phyloP scores from a whole-genome alignment of 2,888 invertebrate genomes.

The Apodemia duryi region DNA sequence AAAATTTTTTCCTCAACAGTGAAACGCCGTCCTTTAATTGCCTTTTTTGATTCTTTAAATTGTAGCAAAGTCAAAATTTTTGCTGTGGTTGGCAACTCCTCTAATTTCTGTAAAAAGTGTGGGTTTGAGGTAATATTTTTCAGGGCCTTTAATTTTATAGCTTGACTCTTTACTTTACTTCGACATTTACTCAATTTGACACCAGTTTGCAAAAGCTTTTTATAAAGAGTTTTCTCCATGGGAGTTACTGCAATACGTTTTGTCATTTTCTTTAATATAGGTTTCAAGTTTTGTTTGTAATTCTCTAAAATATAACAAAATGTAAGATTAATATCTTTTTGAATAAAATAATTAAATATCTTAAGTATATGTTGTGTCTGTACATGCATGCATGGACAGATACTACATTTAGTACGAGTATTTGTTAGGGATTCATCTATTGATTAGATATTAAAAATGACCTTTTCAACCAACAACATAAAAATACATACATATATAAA shows the following conservation, averaged over 20 bases:
- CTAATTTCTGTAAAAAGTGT: constrained; percentile 17
- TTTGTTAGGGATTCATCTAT: no score
- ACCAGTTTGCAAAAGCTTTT: constrained; percentile 8
- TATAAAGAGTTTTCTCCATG: constrained; percentile 1
- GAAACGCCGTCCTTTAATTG: constrained; percentile 29
- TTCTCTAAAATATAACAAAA: constrained; percentile 12
- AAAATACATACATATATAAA: no score
- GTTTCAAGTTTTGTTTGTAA: not conserved
- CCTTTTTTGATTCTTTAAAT: constrained; percentile 21
- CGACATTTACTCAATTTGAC: constrained; percentile 22
- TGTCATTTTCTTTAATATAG: not conserved
- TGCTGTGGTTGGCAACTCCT: constrained; percentile 14
- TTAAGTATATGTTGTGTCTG: no score
- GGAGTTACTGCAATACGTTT: constrained; percentile 12
- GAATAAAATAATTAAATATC: not conserved
- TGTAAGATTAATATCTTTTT: not conserved
- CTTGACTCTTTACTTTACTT: constrained; percentile 15
- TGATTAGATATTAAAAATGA: no score
- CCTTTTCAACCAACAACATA: no score
- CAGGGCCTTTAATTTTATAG: constrained; percentile 14
- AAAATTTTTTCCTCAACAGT: constrained; percentile 28
- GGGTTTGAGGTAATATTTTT: constrained; percentile 20
- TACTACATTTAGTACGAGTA: no score
- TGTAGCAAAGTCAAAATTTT: constrained; percentile 23
- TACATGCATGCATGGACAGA: not conserved